Evolutionary conservation across 2,113 vertebrate species (phyloP), one percentile per base, ranked within the genome.

Genomic region (Podarcis cretensis): DNA sequence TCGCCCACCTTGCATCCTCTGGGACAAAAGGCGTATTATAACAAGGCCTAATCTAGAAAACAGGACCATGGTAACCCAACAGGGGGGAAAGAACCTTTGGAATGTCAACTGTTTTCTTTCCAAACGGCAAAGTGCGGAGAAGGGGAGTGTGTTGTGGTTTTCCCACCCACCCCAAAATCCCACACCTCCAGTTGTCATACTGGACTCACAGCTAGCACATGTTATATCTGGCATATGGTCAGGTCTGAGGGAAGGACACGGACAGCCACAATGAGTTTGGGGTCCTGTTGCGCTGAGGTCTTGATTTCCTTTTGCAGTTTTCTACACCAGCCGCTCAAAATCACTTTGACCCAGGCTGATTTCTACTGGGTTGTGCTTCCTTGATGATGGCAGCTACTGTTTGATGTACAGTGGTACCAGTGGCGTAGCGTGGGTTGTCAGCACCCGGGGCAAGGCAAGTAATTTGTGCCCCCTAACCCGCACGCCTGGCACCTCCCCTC

Each of bases 21-120:
- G 81, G 75, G 92, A 87, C 93, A 95, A 94, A 91, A 93, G 92
- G 91, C 4, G 16, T 74, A 85, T 93, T 69, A 21, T 87, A 92
- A 59, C 2, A 48, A 23, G 91, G 91, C 85, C 90, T 95, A 91
- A 95, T 95, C 92, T 93, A 85, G 84, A 94, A 95, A 95, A 92
- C 95, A 95, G 91, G 88, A 87, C 54, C 14, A 78, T 69, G 83
- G 63, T n/a, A 83, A 88, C 59, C 63, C 37, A 54, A 65, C 86
- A 83, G 79, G 80, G 80, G 18, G 18, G 91, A 93, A 93, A 93
- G 86, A 90, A 77, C 25, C 83, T 35, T 21, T 59, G 48, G 82
- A 76, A 87, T 93, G 90, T 88, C 89, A 75, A 89, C 59, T 3
- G 4, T 68, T 77, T 4, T 5, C 14, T 43, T 40, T 48, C 63